Base-by-base conservation (phyloP, 2,113 vertebrate species). In the Semicossyphus pulcher region DNA sequence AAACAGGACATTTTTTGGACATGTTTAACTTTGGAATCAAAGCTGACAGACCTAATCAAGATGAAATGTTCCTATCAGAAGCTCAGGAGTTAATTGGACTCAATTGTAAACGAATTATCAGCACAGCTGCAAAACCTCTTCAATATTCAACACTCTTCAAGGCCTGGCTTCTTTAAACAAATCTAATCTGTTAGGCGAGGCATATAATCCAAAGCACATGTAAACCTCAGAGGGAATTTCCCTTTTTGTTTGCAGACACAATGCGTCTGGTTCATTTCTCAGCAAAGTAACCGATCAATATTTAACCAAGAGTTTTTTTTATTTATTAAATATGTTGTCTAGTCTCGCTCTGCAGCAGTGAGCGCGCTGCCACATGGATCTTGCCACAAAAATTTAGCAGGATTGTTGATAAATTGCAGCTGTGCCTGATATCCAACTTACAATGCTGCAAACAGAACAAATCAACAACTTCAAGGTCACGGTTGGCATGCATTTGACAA, bases 331-430 rank as follows among this genome's bases (percentile, higher is more conserved):
- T n/a, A 31, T 23, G 15, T 14, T 29, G 29, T 26, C 11, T 12
- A 9, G 20, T 59, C 16, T 52, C 16, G 11, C 47, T 60, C 1
- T n/a, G 25, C 36, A 60, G 25, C 11, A 47, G 4, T 15, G 10
- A 21, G 10, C 26, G 31, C 29, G 2, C 32, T 15, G 4, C 61
- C 41, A 36, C 78, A 61, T 23, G n/a, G 12, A 41, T 31, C 21
- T n/a, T 2, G 12, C 59, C 61, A 49, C 61, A 64, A 26, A 39
- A 15, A 1, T 14, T 52, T 16, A 42, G 49, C 4, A 11, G 31
- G 34, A 25, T 42, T 32, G 39, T 42, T 74, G 57, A 75, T 77
- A 28, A 34, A 57, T 36, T 25, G 44, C 62, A 78, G 65, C 66
- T 74, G 76, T 53, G 1, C 41, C 29, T 1, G 0, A 64, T 36